Evolutionary conservation across 2,888 invertebrate species (phyloP).

Genomic region (Andrena trimmerana): DNA sequence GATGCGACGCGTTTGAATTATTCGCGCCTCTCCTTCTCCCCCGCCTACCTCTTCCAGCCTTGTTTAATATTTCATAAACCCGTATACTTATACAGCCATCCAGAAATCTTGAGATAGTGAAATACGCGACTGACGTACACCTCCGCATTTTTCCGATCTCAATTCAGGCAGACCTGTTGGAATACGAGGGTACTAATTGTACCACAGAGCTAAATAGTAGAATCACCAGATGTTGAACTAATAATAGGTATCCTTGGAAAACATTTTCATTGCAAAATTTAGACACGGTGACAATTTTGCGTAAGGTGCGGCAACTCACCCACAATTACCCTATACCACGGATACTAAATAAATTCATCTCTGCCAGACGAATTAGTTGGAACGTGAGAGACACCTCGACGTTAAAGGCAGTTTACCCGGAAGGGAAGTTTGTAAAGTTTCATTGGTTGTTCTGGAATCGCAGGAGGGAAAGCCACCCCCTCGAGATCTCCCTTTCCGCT

Average conservation of each 20-base stretch:
- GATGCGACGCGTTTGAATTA: slow-evolving; percentile 51
- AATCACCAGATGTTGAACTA: no score
- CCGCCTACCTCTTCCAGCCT: not conserved
- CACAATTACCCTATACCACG: no score
- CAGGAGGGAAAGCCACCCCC: not conserved
- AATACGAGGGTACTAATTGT: no score
- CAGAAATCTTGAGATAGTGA: not conserved
- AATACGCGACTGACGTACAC: not conserved
- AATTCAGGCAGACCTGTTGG: no score
- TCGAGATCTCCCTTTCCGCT: slow-evolving; percentile 13
- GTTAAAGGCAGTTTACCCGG: slow-evolving; percentile 48
- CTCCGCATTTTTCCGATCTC: not conserved
- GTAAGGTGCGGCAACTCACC: no score
- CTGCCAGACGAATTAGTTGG: no score
- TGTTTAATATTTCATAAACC: slow-evolving; percentile 39
- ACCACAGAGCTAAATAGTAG: no score
- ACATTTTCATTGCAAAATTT: no score
- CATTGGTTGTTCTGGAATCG: slow-evolving; percentile 16
- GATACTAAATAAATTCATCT: no score
- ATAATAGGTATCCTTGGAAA: no score
- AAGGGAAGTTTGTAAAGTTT: slow-evolving; percentile 33
- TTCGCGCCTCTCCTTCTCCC: slow-evolving; percentile 30
- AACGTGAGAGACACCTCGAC: slow-evolving; percentile 4
- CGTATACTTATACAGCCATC: not conserved
- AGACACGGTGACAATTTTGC: no score